Percentiles rank a stretch among this genome's conserved stretches.
phyloP scores from a whole-genome alignment of 2,888 invertebrate species.

The Agonopterix alstromeriana region DNA sequence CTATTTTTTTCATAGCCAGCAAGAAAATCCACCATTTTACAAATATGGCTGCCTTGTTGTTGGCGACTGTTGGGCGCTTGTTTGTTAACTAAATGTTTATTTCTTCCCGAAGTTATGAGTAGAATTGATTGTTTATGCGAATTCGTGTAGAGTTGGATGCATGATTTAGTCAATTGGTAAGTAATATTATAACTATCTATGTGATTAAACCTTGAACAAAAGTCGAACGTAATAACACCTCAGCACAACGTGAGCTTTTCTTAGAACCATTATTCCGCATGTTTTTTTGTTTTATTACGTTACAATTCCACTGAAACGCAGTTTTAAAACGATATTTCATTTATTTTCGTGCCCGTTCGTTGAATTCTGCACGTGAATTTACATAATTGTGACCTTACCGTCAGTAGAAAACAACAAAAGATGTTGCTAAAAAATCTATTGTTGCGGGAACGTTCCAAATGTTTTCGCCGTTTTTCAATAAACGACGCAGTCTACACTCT shows the following conservation, averaged over 20 bases:
- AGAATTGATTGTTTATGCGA: slow-evolving; percentile 33
- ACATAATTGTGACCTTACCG: slow-evolving; percentile 42
- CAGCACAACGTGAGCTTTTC: slow-evolving; percentile 58
- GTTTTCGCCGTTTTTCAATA: slow-evolving; percentile 17
- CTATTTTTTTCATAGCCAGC: not conserved
- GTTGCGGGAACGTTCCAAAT: slow-evolving; percentile 24
- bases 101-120: slow-evolving; percentile 54
- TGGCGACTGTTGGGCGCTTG: slow-evolving; percentile 71
- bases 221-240: slow-evolving; percentile 17
- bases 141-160: slow-evolving; percentile 31
- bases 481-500: not conserved
- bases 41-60: slow-evolving; percentile 74
- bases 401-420: slow-evolving; percentile 41
- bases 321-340: not conserved
- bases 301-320: slow-evolving; percentile 6
- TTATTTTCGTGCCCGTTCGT: not conserved
- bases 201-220: not conserved
- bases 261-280: slow-evolving; percentile 10
- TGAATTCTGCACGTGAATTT: slow-evolving; percentile 20
- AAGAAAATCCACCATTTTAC: slow-evolving; percentile 37
- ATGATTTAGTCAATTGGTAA: slow-evolving; percentile 44
- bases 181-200: slow-evolving; percentile 18
- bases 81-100: slow-evolving; percentile 64
- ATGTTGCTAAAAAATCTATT: slow-evolving; percentile 23
- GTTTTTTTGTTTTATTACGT: slow-evolving; percentile 17